Evolutionary conservation across 2,113 vertebrate species (phyloP).

Genomic region (Crotalus helleri): DNA sequence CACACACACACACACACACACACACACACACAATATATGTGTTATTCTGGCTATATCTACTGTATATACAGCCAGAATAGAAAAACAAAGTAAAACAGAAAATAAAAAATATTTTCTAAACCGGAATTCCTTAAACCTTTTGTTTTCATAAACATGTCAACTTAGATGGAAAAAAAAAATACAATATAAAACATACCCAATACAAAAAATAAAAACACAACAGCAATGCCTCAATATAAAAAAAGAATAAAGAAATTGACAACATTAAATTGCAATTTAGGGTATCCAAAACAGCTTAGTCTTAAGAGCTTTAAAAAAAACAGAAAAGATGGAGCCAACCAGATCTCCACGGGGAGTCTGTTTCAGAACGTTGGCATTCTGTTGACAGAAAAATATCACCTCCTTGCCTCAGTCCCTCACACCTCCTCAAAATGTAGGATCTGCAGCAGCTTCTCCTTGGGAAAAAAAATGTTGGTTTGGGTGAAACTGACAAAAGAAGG

Average conservation of each 20-base stretch:
- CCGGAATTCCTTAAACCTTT: too few species aligned
- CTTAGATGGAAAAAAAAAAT: background rate
- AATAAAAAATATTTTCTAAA: background rate
- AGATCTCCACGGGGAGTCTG: background rate
- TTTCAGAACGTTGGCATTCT: background rate
- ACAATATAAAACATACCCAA: background rate
- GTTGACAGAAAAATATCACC: background rate
- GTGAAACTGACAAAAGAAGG: background rate
- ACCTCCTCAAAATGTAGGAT: background rate
- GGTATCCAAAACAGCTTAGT: background rate
- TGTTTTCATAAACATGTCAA: background rate
- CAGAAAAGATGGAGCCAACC: background rate
- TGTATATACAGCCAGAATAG: background rate
- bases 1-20: background rate
- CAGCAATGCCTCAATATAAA: background rate
- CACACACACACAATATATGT: background rate
- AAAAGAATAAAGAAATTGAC: background rate
- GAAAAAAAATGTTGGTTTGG: background rate
- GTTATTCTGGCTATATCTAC: background rate
- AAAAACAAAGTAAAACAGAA: background rate
- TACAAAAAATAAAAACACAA: background rate
- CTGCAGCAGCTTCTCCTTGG: background rate
- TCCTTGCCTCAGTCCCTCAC: background rate
- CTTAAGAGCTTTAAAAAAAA: background rate
- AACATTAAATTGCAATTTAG: background rate